Evolutionary conservation across 1,140 invertebrate genomes (phyloP), one percentile per base, ranked within the genome.

Genomic region (Drosophila quadrilineata): DNA sequence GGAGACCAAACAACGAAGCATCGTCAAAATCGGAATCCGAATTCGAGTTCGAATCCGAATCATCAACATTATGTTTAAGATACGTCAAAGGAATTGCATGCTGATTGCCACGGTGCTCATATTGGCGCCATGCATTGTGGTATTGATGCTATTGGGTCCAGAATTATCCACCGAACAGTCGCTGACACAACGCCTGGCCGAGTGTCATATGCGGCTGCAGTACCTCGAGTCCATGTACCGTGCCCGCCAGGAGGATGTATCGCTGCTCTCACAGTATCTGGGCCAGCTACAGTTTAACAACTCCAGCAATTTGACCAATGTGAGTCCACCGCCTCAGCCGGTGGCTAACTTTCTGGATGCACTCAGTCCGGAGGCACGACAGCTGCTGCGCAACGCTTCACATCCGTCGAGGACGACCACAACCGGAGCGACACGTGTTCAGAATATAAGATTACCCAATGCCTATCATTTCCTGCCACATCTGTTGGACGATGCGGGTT

Each of bases 401-500:
- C 85, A 85, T 31, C 56, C 60, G 22, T 28, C 54, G 0, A 50
- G 31, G 26, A 24, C 36, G 2, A 33, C 26, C 6, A 33, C 14
- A 9, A 40, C 50, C 0, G 54, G 54, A 0, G 26, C 46, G 0
- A 26, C 72, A 2, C 72, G 80, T 41, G 48, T 71, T 19, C 80
- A 75, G 24, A 89, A 89, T 65, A 88, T 95, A 6, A 91, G 93
- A 40, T 89, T 96, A 38, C 95, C 96, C 6, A 95, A 94, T 49
- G 93, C 96, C 45, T 97, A 95, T 90, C 94, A 95, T 76, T 96
- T 97, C 80, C 90, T 98, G 40, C 97, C 97, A 1, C 96, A 98
- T 91, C 91, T 98, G 14, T 91, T 96, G 35, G 94, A 95, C 36
- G 93, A 95, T 86, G 93, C 94, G 0, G 92, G 93, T 66, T 96